phyloP scores from a whole-genome alignment of 2,797 vertebrate species.

The Dryobates pubescens region DNA sequence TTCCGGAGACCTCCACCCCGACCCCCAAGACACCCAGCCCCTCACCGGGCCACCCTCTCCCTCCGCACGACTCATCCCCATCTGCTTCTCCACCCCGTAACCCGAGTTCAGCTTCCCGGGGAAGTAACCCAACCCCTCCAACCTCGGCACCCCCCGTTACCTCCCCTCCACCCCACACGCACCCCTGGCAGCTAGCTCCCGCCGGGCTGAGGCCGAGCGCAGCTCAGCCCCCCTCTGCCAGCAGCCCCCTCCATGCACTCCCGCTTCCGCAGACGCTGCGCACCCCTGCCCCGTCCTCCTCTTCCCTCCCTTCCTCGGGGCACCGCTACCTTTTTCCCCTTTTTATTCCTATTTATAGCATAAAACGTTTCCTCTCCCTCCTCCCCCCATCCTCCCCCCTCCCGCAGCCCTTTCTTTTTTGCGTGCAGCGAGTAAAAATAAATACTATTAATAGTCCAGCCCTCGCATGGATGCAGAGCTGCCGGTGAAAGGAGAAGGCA shows the following conservation, averaged over 20 bases:
- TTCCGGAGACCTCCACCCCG: not conserved
- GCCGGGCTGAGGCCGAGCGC: not conserved
- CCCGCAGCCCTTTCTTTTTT: slow-evolving; percentile 17
- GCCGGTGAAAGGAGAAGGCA: not conserved
- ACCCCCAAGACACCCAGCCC: not conserved
- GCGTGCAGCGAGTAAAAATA: slow-evolving; percentile 46
- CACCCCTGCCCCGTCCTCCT: not conserved
- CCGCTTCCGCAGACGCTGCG: slow-evolving; percentile 10
- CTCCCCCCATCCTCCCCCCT: not conserved
- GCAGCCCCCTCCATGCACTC: not conserved
- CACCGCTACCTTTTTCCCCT: not conserved
- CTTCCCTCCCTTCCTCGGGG: not conserved
- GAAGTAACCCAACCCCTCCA: too few relatives aligned
- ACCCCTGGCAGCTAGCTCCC: not conserved
- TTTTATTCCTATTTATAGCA: slow-evolving; percentile 39
- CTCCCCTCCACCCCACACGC: not conserved
- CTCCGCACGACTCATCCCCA: not conserved
- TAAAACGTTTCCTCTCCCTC: not conserved
- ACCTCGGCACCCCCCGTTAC: not conserved
- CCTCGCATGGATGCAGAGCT: slow-evolving; percentile 9
- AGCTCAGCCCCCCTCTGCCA: not conserved
- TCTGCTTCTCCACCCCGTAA: not conserved
- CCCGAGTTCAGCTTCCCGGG: not conserved
- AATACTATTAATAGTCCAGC: slow-evolving; percentile 51
- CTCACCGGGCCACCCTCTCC: not conserved